A percentile compares a stretch with the other conserved stretches of the same genome.
phyloP scores from a whole-genome alignment of 2,888 invertebrate species.

The Bellardia pandia region DNA sequence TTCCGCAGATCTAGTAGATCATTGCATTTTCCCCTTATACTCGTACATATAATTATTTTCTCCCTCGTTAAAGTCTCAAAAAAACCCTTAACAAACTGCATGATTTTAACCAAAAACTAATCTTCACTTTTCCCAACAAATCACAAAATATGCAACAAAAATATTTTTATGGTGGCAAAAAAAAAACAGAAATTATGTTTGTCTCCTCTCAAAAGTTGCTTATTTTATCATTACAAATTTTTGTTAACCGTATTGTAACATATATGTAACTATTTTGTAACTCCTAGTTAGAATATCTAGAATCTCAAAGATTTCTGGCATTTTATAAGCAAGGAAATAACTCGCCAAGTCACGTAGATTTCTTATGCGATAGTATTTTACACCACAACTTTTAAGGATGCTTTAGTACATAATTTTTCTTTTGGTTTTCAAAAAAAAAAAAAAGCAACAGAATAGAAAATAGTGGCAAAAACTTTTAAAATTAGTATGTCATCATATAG shows the following conservation, averaged over 20 bases:
- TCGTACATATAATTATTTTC: no score
- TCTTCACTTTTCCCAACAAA: no score
- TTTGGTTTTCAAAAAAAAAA: background rate
- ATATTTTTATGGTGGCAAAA: no score
- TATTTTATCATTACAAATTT: slow-evolving; percentile 9
- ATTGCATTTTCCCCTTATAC: no score
- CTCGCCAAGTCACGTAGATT: slow-evolving; percentile 67
- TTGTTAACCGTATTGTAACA: background rate
- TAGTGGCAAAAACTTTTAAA: slow-evolving; percentile 23
- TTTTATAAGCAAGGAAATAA: slow-evolving; percentile 4
- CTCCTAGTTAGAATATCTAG: slow-evolving; percentile 10
- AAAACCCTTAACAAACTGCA: background rate
- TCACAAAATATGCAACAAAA: background rate
- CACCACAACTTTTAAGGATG: slow-evolving; percentile 49
- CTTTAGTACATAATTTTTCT: slow-evolving; percentile 43
- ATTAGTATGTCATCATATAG: slow-evolving; percentile 59
- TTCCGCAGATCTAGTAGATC: background rate
- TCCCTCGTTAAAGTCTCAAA: background rate
- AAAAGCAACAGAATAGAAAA: no score
- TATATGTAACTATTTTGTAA: background rate
- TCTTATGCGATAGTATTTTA: slow-evolving; percentile 27
- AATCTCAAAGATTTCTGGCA: background rate
- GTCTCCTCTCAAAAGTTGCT: background rate
- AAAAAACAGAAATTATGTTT: background rate
- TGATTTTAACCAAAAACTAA: background rate